Evolutionary conservation across 2,797 vertebrate genomes (phyloP).

Genomic region (Melanotaenia parkinsoni): DNA sequence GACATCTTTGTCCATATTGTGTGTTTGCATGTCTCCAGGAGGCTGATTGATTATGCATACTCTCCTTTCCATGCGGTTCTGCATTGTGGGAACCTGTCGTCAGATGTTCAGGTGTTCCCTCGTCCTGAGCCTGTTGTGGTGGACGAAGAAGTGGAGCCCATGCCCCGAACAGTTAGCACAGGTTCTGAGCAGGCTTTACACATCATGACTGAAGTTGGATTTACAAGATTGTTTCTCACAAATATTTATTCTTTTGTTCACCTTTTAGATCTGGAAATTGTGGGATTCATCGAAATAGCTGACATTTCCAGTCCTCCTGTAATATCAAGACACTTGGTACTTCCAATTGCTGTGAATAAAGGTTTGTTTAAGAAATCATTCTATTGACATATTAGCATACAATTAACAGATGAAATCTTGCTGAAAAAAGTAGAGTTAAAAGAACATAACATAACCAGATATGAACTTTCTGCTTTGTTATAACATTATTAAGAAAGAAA

Average conservation of each 20-base stretch:
- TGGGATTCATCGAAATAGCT: constrained; percentile 98
- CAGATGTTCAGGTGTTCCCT: constrained; percentile 98
- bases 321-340: constrained; percentile 94
- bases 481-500: too few relatives aligned
- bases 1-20: neutral
- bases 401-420: neutral
- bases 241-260: neutral
- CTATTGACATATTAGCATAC: neutral
- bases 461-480: neutral
- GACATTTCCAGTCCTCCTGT: constrained; percentile 98
- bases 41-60: constrained; percentile 95
- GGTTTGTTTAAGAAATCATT: constrained; percentile 75
- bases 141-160: constrained; percentile 96
- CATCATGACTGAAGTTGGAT: neutral
- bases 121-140: constrained; percentile 93
- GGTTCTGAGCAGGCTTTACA: constrained; percentile 75
- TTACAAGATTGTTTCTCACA: neutral
- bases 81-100: constrained; percentile 94
- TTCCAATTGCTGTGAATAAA: constrained; percentile 97
- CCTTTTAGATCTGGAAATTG: constrained; percentile 92
- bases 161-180: constrained; percentile 90
- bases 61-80: constrained; percentile 96
- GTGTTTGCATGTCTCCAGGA: constrained; percentile 79
- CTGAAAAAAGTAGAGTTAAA: neutral
- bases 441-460: neutral